phyloP scores from a whole-genome alignment of 2,888 invertebrate species.

The Xestia sexstrigata region DNA sequence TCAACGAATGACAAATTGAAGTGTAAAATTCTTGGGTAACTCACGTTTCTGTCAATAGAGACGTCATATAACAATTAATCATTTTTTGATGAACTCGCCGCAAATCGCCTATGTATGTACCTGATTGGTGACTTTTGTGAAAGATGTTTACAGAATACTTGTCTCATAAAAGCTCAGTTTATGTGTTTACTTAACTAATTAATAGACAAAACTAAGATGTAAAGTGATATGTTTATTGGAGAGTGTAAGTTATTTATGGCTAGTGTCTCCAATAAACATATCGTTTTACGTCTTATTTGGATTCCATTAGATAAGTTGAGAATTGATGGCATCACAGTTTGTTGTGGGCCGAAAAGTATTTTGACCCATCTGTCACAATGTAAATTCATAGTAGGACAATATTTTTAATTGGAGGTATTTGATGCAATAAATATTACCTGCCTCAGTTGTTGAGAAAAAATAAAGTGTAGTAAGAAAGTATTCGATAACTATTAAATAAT shows the following conservation, averaged over 20 bases:
- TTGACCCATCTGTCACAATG: constrained; percentile 3
- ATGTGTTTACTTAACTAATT: constrained; percentile 21
- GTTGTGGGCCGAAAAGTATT: background rate
- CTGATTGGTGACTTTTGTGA: constrained; percentile 14
- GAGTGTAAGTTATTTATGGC: constrained; percentile 24
- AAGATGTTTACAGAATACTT: constrained; percentile 3
- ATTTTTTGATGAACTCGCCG: constrained; percentile 45
- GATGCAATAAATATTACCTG: background rate
- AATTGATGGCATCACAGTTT: constrained; percentile 3
- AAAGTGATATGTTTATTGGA: constrained; percentile 29
- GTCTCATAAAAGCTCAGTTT: constrained; percentile 10
- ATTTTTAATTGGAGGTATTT: background rate
- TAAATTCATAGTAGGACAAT: background rate
- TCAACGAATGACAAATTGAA: constrained; percentile 64
- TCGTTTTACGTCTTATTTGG: constrained; percentile 29
- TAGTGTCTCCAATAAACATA: constrained; percentile 15
- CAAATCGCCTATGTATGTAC: constrained; percentile 3
- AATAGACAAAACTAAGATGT: constrained; percentile 20
- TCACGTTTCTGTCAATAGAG: constrained; percentile 53
- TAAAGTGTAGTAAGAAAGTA: background rate
- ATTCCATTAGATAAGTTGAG: constrained; percentile 10
- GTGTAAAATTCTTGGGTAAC: constrained; percentile 59
- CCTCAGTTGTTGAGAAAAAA: background rate
- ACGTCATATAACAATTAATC: constrained; percentile 57
- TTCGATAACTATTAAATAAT: background rate